These are phyloP conservation scores for Phoebastria nigripes DNA, from an alignment of 2,797 vertebrate genomes.

Conservation along the genomic window DNA sequence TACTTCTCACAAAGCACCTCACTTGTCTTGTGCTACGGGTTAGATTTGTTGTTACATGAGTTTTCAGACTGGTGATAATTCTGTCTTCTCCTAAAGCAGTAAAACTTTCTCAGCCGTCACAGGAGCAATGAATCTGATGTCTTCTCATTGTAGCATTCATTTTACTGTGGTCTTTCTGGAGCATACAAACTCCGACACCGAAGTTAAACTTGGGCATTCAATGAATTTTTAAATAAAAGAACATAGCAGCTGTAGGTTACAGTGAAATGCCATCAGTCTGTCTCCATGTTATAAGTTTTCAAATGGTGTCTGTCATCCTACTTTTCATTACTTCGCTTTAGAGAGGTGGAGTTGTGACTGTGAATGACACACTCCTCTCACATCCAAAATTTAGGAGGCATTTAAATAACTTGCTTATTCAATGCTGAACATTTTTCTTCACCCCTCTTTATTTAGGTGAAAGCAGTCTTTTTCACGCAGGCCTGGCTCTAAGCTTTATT, in stretches of 20 bases:
- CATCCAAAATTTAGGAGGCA: background rate
- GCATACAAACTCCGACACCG: rapidly evolving
- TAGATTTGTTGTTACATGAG: background rate
- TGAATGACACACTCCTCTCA: background rate
- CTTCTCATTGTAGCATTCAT: background rate
- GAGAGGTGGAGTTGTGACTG: background rate
- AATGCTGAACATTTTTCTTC: background rate
- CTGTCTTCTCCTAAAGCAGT: background rate
- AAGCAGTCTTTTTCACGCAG: background rate
- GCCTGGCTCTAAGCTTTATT: background rate
- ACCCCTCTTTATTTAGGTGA: background rate
- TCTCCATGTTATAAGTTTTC: background rate
- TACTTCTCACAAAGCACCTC: background rate
- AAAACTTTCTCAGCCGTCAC: background rate
- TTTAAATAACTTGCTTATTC: background rate
- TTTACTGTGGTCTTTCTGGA: background rate
- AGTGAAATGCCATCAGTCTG: background rate
- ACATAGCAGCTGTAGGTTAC: background rate
- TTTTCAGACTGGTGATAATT: background rate
- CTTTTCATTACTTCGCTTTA: background rate
- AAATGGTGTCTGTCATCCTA: background rate
- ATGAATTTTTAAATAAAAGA: background rate
- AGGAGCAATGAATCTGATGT: background rate
- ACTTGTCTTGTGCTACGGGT: background rate
- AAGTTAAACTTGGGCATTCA: background rate